Percentiles rank a stretch among this genome's conserved stretches.
phyloP scores from a whole-genome alignment of 2,888 invertebrate species.

The Drosophila nr. medialis region DNA sequence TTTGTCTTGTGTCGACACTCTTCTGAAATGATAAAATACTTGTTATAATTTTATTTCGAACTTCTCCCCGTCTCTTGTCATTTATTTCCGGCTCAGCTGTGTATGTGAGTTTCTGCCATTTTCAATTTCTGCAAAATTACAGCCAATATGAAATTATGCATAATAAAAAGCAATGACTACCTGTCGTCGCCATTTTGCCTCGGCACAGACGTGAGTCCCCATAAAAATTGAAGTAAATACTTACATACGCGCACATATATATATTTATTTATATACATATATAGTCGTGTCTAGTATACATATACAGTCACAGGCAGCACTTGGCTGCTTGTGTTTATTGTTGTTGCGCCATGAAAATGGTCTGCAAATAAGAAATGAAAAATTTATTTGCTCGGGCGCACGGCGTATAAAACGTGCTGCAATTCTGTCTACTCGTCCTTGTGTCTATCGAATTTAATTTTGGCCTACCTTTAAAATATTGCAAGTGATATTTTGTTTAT shows the following conservation, averaged over 20 bases:
- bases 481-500: conserved; percentile 55
- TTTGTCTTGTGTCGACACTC: conserved; percentile 15
- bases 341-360: conserved; percentile 71
- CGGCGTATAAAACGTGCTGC: conserved; percentile 44
- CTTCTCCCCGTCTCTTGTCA: conserved; percentile 15
- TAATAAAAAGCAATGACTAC: conserved; percentile 79
- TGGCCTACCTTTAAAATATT: conserved; percentile 9
- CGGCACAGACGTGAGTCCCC: conserved; percentile 48
- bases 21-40: conserved; percentile 67
- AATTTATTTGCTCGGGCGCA: conserved; percentile 59
- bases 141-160: conserved; percentile 79
- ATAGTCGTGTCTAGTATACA: conserved; percentile 31
- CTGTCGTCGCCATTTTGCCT: conserved; percentile 73
- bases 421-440: conserved; percentile 28
- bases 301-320: not conserved
- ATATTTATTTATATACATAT: not conserved
- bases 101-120: conserved; percentile 58
- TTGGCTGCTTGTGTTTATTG: conserved; percentile 47
- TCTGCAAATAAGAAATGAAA: conserved; percentile 74
- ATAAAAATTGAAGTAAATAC: conserved; percentile 69
- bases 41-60: conserved; percentile 59
- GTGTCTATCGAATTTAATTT: conserved; percentile 28
- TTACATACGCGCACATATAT: conserved; percentile 6
- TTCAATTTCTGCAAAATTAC: conserved; percentile 78
- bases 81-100: conserved; percentile 17